phyloP scores from a whole-genome alignment of 2,113 vertebrate genomes.

The Antechinus stuartii region DNA sequence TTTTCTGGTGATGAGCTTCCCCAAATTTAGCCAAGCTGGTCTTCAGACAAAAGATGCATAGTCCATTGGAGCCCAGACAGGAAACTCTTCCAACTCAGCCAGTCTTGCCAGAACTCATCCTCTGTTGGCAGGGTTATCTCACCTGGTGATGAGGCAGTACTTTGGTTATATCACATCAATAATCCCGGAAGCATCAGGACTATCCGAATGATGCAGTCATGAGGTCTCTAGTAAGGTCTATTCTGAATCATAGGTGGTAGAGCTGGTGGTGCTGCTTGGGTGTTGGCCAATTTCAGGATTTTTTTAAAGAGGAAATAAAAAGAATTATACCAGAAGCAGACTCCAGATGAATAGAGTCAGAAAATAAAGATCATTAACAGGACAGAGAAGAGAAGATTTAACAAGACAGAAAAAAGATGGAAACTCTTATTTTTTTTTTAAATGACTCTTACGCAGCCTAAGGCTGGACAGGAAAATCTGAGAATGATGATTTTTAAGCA shows the following conservation, averaged over 20 bases:
- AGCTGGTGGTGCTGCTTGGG: neutral
- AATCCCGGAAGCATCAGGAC: neutral
- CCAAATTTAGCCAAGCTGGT: neutral
- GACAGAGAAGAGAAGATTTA: neutral
- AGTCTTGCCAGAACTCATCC: neutral
- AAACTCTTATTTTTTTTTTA: neutral
- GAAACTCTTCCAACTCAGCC: neutral
- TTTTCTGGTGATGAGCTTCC: neutral
- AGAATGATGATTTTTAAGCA: neutral
- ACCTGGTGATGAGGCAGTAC: neutral
- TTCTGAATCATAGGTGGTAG: neutral
- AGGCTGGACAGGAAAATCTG: neutral
- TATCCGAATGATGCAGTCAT: neutral
- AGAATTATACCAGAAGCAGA: neutral
- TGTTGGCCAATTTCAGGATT: neutral
- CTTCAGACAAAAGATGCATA: neutral
- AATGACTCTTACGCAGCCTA: neutral
- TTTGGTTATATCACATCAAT: neutral
- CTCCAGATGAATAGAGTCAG: constrained; percentile 12
- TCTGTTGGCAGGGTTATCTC: neutral
- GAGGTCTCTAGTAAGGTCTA: neutral
- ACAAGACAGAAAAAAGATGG: neutral
- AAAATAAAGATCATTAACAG: neutral
- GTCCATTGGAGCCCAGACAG: neutral
- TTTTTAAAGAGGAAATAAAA: constrained; percentile 11